Conservation (phyloP, 1,140 invertebrate species). For the Orius insidiosus region DNA sequence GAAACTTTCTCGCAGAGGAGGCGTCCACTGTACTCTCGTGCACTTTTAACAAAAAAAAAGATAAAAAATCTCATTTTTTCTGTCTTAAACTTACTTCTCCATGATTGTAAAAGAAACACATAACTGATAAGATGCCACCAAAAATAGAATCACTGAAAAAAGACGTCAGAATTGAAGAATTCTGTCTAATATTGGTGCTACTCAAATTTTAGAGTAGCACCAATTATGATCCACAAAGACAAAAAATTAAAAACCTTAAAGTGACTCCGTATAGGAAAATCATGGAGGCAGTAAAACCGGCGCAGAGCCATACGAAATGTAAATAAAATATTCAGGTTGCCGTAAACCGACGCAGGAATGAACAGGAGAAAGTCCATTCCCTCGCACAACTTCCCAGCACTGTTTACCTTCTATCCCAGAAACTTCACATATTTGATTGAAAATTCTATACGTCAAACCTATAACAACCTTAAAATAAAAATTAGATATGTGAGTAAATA, state of each 20-base stretch:
- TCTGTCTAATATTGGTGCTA: too few relatives aligned
- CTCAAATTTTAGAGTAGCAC: too few relatives aligned
- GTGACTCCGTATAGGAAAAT: conserved; percentile 43
- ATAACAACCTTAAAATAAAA: conserved; percentile 31
- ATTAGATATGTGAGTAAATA: too few relatives aligned
- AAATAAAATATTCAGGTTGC: conserved; percentile 57
- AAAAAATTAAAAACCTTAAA: conserved; percentile 26
- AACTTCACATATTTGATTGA: conserved; percentile 26
- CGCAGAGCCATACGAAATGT: conserved; percentile 44
- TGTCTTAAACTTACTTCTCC: conserved; percentile 34
- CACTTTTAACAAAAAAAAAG: conserved; percentile 24
- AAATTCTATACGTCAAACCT: conserved; percentile 35
- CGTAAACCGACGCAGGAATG: conserved; percentile 62
- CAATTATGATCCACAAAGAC: background rate
- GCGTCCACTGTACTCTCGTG: conserved; percentile 69
- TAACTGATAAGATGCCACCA: conserved; percentile 47
- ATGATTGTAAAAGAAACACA: conserved; percentile 63
- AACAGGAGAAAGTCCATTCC: conserved; percentile 38
- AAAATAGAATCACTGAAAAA: conserved; percentile 39
- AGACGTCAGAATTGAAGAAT: background rate
- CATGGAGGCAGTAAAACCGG: conserved; percentile 40
- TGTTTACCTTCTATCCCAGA: conserved; percentile 26
- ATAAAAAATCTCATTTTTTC: background rate
- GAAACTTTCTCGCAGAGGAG: conserved; percentile 66
- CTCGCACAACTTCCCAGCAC: conserved; percentile 46